Conservation (phyloP, 2,797 vertebrate genomes). For the Neoniphon sammara region DNA sequence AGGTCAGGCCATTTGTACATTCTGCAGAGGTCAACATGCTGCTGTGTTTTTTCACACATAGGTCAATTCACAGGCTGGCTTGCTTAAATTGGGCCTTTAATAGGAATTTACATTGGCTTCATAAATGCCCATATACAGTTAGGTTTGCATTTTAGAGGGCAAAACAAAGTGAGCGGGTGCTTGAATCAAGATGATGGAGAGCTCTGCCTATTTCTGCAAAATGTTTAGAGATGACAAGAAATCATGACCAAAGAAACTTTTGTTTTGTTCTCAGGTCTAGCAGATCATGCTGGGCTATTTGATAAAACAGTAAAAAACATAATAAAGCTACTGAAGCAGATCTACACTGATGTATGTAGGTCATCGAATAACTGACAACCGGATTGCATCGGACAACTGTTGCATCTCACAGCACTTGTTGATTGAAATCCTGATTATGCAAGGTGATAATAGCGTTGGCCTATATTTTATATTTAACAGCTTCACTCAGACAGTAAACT, state of each 20-base stretch:
- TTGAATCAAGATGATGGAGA: too few relatives aligned
- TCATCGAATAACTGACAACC: conserved; percentile 27
- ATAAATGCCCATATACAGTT: neutral
- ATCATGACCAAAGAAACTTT: neutral
- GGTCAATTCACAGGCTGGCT: neutral
- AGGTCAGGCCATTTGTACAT: conserved; percentile 39
- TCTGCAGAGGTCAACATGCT: conserved; percentile 51
- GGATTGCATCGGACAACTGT: conserved; percentile 32
- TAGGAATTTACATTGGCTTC: too few relatives aligned
- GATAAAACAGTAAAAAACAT: neutral
- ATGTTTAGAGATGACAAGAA: too few relatives aligned
- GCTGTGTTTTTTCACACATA: neutral
- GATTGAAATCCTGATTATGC: conserved; percentile 15
- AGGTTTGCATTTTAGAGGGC: too few relatives aligned
- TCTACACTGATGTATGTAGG: conserved; percentile 8
- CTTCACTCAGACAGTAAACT: too few relatives aligned
- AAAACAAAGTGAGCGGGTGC: too few relatives aligned
- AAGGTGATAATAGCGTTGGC: neutral
- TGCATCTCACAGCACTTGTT: conserved; percentile 28
- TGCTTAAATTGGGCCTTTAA: too few relatives aligned
- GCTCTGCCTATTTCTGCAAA: too few relatives aligned
- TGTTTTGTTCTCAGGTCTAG: neutral
- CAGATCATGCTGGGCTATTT: neutral
- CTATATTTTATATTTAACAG: neutral
- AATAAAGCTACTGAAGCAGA: neutral